These are phyloP conservation scores for Terrapene triunguis DNA, from an alignment of 2,113 vertebrate species.

Conservation along the genomic window DNA sequence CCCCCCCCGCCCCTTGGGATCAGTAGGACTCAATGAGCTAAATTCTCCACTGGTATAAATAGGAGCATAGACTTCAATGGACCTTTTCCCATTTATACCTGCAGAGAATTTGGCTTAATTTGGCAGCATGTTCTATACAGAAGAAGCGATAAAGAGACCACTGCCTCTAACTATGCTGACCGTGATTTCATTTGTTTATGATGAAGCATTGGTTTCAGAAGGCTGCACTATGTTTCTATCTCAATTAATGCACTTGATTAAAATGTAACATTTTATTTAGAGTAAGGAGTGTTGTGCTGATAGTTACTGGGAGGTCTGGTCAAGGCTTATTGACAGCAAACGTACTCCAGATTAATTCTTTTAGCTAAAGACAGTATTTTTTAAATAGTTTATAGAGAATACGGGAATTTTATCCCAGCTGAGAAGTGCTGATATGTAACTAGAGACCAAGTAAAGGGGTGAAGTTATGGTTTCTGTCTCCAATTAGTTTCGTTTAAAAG, in stretches of 20 bases:
- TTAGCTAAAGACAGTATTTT: not conserved
- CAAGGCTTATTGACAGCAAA: not conserved
- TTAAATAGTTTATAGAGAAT: not conserved
- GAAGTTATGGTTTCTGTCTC: rapidly evolving
- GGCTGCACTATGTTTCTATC: not conserved
- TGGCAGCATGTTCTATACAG: not conserved
- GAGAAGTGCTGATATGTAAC: not conserved
- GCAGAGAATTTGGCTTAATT: not conserved
- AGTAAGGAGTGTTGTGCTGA: not conserved
- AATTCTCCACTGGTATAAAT: not conserved
- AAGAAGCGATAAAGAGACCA: not conserved
- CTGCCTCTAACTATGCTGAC: not conserved
- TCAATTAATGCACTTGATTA: not conserved
- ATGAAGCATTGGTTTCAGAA: not conserved
- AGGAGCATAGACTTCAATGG: rapidly evolving
- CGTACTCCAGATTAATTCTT: not conserved
- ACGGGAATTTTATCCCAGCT: not conserved
- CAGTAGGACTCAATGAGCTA: not conserved
- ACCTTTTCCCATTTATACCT: not conserved
- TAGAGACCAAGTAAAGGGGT: not conserved
- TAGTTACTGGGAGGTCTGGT: not conserved
- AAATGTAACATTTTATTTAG: not conserved
- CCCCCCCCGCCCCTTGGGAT: not conserved
- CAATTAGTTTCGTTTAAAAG: not conserved
- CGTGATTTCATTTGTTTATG: not conserved